Conservation (phyloP, 2,113 vertebrate species). For the Malurus cyaneus region DNA sequence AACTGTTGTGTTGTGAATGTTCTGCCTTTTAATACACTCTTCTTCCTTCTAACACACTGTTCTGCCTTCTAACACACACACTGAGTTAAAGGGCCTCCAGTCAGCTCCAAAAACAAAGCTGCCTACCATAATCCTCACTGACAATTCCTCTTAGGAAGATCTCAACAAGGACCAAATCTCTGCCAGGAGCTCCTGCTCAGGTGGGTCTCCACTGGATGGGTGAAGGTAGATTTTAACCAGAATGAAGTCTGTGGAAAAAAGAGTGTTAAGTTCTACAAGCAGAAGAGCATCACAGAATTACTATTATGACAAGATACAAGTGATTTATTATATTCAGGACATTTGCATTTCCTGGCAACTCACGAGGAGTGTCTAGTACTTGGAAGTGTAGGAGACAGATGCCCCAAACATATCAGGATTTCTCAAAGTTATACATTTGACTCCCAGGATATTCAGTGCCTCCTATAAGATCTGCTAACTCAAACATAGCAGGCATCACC, state of each 20-base stretch:
- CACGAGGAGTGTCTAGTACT: fast-evolving
- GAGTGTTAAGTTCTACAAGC: background rate
- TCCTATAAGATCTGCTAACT: background rate
- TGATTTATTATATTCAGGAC: background rate
- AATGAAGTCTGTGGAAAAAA: background rate
- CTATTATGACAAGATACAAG: background rate
- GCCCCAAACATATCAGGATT: background rate
- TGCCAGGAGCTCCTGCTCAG: background rate
- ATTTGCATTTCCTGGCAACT: background rate
- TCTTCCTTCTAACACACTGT: too few species aligned
- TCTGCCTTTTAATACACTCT: background rate
- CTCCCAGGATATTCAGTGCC: background rate
- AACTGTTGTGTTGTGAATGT: background rate
- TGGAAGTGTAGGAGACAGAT: background rate
- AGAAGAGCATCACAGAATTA: background rate
- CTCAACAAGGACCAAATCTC: background rate
- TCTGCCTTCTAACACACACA: too few species aligned
- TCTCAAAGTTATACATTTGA: background rate
- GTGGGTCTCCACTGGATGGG: background rate
- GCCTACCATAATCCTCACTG: background rate
- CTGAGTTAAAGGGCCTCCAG: background rate
- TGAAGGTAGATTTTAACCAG: background rate
- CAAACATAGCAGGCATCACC: background rate
- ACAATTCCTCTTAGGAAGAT: background rate
- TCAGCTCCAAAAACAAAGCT: background rate